Evolutionary conservation across 2,113 vertebrate genomes (phyloP).

Genomic region (Taxidea taxus): DNA sequence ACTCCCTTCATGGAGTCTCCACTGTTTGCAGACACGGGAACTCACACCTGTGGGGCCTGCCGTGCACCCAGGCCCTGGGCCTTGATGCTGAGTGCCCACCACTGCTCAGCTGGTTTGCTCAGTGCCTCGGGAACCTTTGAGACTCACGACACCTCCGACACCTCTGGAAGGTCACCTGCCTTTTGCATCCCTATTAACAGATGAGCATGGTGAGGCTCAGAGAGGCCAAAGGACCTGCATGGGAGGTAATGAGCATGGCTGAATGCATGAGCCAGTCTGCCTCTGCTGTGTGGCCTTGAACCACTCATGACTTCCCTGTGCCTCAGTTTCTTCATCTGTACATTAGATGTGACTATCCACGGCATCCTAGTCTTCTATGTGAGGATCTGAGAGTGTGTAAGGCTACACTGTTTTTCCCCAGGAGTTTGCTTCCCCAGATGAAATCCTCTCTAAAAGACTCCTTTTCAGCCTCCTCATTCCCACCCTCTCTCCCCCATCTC

Average conservation of each 20-base stretch:
- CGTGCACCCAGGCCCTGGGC: fast-evolving
- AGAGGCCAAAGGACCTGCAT: fast-evolving
- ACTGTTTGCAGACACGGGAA: background rate
- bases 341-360: fast-evolving
- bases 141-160: too few relatives aligned
- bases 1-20: fast-evolving
- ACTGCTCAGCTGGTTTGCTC: background rate
- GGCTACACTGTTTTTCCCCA: background rate
- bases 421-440: background rate
- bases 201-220: background rate
- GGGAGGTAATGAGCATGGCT: background rate
- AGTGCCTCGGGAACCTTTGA: background rate
- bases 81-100: fast-evolving
- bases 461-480: background rate
- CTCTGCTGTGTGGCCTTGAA: background rate
- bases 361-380: background rate
- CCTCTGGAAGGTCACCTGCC: background rate
- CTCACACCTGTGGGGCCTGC: fast-evolving
- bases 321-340: too few relatives aligned
- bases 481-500: background rate
- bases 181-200: background rate
- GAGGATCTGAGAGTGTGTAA: background rate
- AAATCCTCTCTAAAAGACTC: background rate
- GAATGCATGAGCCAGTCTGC: fast-evolving
- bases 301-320: background rate